Percentiles rank a stretch among this genome's conserved stretches.
Evolutionary conservation across 1,140 invertebrate genomes (phyloP).

Genomic region (Laupala kohalensis): DNA sequence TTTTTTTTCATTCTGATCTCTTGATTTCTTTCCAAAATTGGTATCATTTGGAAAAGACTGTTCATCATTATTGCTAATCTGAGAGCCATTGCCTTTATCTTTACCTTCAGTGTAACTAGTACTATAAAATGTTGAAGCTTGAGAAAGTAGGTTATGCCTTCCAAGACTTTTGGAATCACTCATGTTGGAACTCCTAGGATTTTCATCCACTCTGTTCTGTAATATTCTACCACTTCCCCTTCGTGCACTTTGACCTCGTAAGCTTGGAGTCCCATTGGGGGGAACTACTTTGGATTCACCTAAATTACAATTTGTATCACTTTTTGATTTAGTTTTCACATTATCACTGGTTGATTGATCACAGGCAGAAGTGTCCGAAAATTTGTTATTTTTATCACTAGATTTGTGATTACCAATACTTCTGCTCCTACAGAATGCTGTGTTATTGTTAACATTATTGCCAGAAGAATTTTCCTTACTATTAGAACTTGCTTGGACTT

Average conservation of each 20-base stretch:
- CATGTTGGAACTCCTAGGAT: neutral
- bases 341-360: neutral
- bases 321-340: neutral
- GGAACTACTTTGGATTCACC: neutral
- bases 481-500: no score
- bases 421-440: no score
- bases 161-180: slow-evolving; percentile 3
- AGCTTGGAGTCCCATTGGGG: neutral
- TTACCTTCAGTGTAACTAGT: neutral
- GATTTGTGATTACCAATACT: neutral
- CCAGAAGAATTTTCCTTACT: neutral
- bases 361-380: neutral
- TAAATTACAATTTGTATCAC: neutral
- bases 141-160: neutral
- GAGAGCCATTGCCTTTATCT: no score
- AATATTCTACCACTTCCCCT: neutral
- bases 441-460: no score
- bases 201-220: no score
- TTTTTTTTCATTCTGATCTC: no score
- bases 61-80: no score
- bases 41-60: no score
- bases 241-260: neutral
- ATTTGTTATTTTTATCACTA: neutral
- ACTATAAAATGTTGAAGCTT: slow-evolving; percentile 4
- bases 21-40: no score